phyloP scores from a whole-genome alignment of 1,140 invertebrate species.

The Drosophila leontia region DNA sequence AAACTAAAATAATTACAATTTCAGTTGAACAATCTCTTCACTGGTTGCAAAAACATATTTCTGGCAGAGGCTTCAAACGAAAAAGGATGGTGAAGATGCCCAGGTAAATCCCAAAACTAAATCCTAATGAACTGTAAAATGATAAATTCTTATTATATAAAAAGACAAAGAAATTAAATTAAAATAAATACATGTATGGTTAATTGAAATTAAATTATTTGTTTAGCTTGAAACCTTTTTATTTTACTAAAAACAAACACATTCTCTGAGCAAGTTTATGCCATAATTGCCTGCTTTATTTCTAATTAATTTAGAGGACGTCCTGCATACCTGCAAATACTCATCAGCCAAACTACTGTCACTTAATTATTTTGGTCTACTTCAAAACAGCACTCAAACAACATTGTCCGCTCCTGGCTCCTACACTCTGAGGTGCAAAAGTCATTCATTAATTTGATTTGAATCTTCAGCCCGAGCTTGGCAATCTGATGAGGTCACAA shows the following conservation, averaged over 20 bases:
- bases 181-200: no score
- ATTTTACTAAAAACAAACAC: neutral
- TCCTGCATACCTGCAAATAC: neutral
- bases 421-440: conserved; percentile 34
- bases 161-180: neutral
- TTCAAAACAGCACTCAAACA: conserved; percentile 26
- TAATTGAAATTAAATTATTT: neutral
- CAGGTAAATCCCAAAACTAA: neutral
- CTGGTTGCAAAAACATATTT: conserved; percentile 26
- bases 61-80: neutral
- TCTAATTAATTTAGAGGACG: neutral
- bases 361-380: conserved; percentile 38
- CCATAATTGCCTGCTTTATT: neutral
- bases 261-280: neutral
- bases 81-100: neutral
- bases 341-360: neutral
- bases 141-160: neutral
- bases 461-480: conserved; percentile 34
- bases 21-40: conserved; percentile 50
- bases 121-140: neutral
- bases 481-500: conserved; percentile 61
- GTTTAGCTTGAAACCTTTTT: neutral
- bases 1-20: conserved; percentile 59
- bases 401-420: conserved; percentile 18
- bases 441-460: conserved; percentile 65